A percentile compares a stretch with the other conserved stretches of the same genome.
Conservation (phyloP, 1,140 invertebrate species). For the Euglossa dilemma region DNA sequence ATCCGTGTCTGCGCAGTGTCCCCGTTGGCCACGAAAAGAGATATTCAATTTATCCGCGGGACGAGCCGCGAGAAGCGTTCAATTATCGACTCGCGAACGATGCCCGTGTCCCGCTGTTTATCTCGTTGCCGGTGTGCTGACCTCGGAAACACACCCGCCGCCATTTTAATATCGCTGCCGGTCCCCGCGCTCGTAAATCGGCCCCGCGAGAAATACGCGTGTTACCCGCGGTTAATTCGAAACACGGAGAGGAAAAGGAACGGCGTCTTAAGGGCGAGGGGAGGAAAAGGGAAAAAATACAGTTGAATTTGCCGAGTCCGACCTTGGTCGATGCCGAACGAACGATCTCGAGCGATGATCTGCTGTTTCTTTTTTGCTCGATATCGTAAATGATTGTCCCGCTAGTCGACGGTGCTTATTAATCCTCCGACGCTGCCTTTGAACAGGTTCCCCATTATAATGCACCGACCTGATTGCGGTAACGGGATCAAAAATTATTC, state of each 20-base stretch:
- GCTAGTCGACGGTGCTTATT: not conserved
- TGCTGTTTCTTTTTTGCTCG: not conserved
- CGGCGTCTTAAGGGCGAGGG: too few relatives aligned
- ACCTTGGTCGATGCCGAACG: not conserved
- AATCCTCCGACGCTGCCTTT: not conserved
- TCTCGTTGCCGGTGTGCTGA: not conserved
- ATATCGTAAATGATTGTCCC: not conserved
- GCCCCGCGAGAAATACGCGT: not conserved
- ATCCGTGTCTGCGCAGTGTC: not conserved
- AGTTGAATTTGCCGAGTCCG: not conserved
- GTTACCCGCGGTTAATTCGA: not conserved
- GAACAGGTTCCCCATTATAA: not conserved
- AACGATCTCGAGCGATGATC: not conserved
- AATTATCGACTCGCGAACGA: conserved; percentile 6
- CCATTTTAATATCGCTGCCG: not conserved
- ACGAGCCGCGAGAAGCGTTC: not conserved
- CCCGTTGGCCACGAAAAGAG: not conserved
- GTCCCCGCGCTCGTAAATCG: not conserved
- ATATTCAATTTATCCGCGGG: conserved; percentile 6
- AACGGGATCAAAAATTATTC: not conserved
- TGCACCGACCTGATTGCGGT: not conserved
- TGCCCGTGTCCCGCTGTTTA: not conserved
- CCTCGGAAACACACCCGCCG: conserved; percentile 1
- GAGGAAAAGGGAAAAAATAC: not conserved
- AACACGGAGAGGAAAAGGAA: too few relatives aligned